A percentile compares a stretch with the other conserved stretches of the same genome.
These are phyloP conservation scores for Melanostigma gelatinosum DNA, from an alignment of 2,113 vertebrate genomes.

Conservation along the genomic window DNA sequence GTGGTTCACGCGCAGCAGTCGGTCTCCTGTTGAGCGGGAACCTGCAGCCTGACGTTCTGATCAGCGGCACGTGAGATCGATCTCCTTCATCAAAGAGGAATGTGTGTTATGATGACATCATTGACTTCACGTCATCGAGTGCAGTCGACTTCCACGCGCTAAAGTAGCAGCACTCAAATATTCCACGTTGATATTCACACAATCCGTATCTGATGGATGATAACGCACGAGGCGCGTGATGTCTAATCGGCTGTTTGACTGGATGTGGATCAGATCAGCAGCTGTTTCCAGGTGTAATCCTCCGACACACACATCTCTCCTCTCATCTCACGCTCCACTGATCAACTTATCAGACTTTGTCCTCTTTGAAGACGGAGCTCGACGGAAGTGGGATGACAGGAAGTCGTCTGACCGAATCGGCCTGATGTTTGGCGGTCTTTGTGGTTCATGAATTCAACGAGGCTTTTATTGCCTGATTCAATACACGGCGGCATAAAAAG, in stretches of 20 bases:
- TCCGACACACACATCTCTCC: background rate
- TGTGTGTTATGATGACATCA: too few species aligned
- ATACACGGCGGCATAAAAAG: conserved; percentile 46
- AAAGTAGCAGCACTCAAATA: conserved; percentile 16
- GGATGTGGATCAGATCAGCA: conserved; percentile 38
- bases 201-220: conserved; percentile 34
- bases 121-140: conserved; percentile 13
- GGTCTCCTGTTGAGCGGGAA: too few species aligned
- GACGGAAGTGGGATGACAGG: conserved; percentile 3
- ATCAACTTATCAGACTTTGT: background rate
- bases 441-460: conserved; percentile 56
- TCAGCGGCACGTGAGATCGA: too few species aligned
- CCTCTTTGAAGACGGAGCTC: background rate
- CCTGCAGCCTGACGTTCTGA: too few species aligned
- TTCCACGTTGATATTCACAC: conserved; percentile 44
- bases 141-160: conserved; percentile 20
- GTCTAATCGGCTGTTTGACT: conserved; percentile 27
- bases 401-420: background rate
- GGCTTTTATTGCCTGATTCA: conserved; percentile 63
- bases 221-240: conserved; percentile 38
- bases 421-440: conserved; percentile 17
- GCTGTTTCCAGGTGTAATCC: conserved; percentile 3
- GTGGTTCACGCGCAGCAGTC: too few species aligned
- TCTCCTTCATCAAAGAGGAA: too few species aligned
- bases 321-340: too few species aligned